A percentile compares a stretch with the other conserved stretches of the same genome.
Evolutionary conservation across 1,140 invertebrate genomes (phyloP).

Genomic region (Caenorhabditis latens): DNA sequence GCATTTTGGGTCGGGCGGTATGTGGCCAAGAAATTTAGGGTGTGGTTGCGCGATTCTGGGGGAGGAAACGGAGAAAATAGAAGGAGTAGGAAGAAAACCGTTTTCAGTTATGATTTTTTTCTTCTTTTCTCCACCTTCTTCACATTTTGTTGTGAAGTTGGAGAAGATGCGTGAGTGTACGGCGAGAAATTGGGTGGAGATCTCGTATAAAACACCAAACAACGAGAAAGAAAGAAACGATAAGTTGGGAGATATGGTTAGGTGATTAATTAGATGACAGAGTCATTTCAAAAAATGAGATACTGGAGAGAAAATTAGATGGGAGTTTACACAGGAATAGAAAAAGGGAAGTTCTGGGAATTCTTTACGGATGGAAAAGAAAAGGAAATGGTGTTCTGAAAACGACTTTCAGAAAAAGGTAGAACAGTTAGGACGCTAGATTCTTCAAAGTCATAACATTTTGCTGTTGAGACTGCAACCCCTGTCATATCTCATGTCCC

Average conservation of each 20-base stretch:
- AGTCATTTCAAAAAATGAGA: neutral
- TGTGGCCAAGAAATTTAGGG: constrained; percentile 33
- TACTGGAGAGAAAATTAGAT: neutral
- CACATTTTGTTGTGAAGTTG: neutral
- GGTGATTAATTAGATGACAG: constrained; percentile 48
- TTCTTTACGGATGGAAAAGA: too few species aligned
- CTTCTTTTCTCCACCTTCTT: constrained; percentile 1
- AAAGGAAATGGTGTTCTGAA: too few species aligned
- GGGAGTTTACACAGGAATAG: neutral
- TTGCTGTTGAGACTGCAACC: too few species aligned
- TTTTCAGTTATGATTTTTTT: constrained; percentile 53
- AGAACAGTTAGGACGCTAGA: too few species aligned
- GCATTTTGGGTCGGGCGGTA: constrained; percentile 14
- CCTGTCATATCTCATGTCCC: too few species aligned
- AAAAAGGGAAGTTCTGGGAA: too few species aligned
- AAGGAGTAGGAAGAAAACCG: constrained; percentile 33
- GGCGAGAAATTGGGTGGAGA: constrained; percentile 1
- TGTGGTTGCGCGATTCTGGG: neutral
- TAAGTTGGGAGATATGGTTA: constrained; percentile 9
- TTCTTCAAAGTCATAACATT: too few species aligned
- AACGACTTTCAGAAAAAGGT: too few species aligned
- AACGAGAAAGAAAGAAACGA: neutral
- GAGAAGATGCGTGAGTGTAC: neutral
- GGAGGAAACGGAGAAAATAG: neutral
- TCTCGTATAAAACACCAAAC: constrained; percentile 39